Percentiles rank a stretch among this genome's conserved stretches.
Evolutionary conservation across 2,888 invertebrate genomes (phyloP).

Genomic region (Germaria angustata): DNA sequence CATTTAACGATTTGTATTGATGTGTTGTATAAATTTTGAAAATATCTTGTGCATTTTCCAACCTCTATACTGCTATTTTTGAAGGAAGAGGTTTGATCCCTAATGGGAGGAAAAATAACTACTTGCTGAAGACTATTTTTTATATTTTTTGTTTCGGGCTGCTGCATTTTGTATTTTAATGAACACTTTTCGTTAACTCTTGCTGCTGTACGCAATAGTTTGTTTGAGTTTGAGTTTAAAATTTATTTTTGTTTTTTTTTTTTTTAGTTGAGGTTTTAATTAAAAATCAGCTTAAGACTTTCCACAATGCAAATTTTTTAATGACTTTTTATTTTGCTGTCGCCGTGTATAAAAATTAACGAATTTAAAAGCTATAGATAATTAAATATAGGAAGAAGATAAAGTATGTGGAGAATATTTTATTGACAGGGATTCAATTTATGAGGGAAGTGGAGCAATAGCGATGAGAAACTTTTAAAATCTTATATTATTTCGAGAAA

Average conservation of each 20-base stretch:
- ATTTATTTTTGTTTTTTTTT: neutral
- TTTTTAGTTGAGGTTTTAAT: conserved; percentile 57
- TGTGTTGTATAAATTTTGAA: conserved; percentile 19
- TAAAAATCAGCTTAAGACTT: conserved; percentile 66
- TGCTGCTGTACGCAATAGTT: conserved; percentile 41
- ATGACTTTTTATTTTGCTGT: conserved; percentile 1
- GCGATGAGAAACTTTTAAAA: neutral
- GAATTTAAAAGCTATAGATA: conserved; percentile 19
- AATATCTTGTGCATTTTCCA: conserved; percentile 9
- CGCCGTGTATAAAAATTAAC: conserved; percentile 17
- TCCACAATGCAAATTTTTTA: conserved; percentile 39
- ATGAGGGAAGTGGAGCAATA: neutral
- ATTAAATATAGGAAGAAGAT: conserved; percentile 13
- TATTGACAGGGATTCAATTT: neutral
- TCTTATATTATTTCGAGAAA: neutral
- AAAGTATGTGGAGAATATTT: conserved; percentile 8
- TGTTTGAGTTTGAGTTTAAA: conserved; percentile 1
- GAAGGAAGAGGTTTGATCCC: neutral
- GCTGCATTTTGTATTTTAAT: conserved; percentile 56
- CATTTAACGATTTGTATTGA: conserved; percentile 26
- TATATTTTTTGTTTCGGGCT: conserved; percentile 1
- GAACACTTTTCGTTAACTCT: conserved; percentile 57
- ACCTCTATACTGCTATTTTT: neutral
- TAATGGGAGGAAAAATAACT: neutral
- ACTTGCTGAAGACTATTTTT: neutral